Conservation (phyloP, 2,888 invertebrate genomes). For the Agrotis exclamationis region DNA sequence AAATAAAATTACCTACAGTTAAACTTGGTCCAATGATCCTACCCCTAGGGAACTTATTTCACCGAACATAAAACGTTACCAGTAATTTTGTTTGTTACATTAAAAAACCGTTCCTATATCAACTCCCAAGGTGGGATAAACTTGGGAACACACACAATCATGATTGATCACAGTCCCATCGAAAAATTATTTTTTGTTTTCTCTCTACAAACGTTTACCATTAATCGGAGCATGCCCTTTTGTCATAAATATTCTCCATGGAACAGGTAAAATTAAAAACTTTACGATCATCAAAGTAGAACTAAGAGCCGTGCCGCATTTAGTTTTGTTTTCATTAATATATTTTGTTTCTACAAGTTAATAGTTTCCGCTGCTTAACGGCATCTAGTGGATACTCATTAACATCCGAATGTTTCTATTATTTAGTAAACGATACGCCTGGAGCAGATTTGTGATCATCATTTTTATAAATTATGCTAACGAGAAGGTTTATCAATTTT, state of each 20-base stretch:
- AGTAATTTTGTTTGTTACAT: neutral
- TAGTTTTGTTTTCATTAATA: conserved; percentile 66
- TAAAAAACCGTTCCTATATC: neutral
- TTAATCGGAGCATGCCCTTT: conserved; percentile 36
- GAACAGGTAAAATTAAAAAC: conserved; percentile 57
- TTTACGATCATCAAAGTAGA: conserved; percentile 57
- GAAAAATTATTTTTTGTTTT: conserved; percentile 23
- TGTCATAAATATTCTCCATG: conserved; percentile 55
- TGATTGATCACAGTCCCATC: conserved; percentile 19
- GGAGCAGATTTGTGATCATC: conserved; percentile 44
- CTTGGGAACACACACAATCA: conserved; percentile 13
- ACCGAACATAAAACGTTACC: neutral
- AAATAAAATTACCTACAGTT: neutral
- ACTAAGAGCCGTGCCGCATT: conserved; percentile 46
- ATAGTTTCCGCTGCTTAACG: conserved; percentile 67
- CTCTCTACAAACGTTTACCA: conserved; percentile 20
- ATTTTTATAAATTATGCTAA: conserved; percentile 56
- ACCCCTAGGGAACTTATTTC: neutral
- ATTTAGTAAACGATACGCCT: conserved; percentile 58
- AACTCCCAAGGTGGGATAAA: conserved; percentile 12
- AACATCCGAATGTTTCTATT: conserved; percentile 69
- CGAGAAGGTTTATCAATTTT: conserved; percentile 46
- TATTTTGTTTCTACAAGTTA: conserved; percentile 64
- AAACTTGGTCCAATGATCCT: neutral
- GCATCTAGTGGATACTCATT: conserved; percentile 60